Base-by-base conservation (phyloP, 2,888 invertebrate species). In the Heteromurus nitidus region DNA sequence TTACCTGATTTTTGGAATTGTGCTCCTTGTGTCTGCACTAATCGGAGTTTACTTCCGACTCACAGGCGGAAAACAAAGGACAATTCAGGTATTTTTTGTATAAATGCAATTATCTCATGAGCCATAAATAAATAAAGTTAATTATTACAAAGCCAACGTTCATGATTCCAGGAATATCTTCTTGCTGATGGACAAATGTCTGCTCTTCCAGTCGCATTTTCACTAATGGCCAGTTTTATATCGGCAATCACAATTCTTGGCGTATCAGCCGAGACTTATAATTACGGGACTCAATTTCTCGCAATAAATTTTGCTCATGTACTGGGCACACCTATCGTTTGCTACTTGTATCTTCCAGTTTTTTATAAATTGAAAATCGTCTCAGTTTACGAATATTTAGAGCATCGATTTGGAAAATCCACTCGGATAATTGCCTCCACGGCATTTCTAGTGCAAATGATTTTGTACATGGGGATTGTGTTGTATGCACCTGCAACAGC, bases 181-280 rank as follows among this genome's bases (percentile, higher is more conserved):
- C 89, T 95, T 74, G 97, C 95, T 0, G 93, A 95, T 88, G 92
- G 93, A 80, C 94, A 93, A 84, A 94, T 96, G 94, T 92, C 94
- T 3, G 91, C 95, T 86, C 89, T 91, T 7, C 50, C 96, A 0
- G 95, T 97, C 0, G 94, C 96, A 3, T 94, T 96, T 85, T 96
- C 96, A 1, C 89, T 97, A 79, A 95, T 96, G 94, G 96, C 96
- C n/a, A 95, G 96, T 50, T 96, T 96, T 89, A 95, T 97, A 94
- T 96, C 96, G 0, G 81, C 82, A 30, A 62, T 84, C 3, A 95
- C 96, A 0, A 89, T 97, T 50, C 91, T 97, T 16, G 97, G 97
- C n/a, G 95, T 96, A 1, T 95, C 96, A 36, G 92, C 94, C 68
- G 97, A 97, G 89, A 95, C 93, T 88, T 97, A 96, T 89, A 93